Conservation (phyloP, 2,888 invertebrate species). For the Euspilapteryx auroguttella region DNA sequence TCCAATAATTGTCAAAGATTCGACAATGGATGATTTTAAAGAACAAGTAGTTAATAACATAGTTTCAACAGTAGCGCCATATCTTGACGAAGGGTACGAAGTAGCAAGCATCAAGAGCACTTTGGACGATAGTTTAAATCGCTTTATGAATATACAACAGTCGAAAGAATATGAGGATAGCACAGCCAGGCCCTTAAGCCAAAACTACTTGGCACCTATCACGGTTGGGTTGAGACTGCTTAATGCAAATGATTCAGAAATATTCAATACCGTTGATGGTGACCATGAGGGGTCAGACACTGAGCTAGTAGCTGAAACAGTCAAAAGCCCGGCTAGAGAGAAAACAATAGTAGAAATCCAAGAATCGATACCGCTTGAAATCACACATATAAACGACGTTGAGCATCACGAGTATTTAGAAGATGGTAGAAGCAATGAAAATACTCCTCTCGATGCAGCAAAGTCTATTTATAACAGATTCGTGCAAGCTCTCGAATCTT, state of each 20-base stretch:
- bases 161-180: slow-evolving; percentile 32
- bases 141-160: neutral
- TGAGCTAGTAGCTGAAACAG: slow-evolving; percentile 32
- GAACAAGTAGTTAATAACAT: slow-evolving; percentile 36
- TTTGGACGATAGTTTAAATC: slow-evolving; percentile 12
- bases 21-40: slow-evolving; percentile 20
- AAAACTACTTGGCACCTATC: slow-evolving; percentile 61
- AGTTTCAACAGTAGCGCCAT: slow-evolving; percentile 46
- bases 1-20: slow-evolving; percentile 52
- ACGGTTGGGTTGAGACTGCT: slow-evolving; percentile 61
- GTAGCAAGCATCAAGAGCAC: slow-evolving; percentile 34
- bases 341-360: slow-evolving; percentile 67
- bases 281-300: slow-evolving; percentile 40
- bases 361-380: slow-evolving; percentile 62
- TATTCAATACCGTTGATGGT: slow-evolving; percentile 33
- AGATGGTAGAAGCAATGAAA: slow-evolving; percentile 31
- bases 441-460: slow-evolving; percentile 20
- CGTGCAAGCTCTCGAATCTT: slow-evolving; percentile 30
- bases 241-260: slow-evolving; percentile 37
- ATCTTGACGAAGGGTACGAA: slow-evolving; percentile 41
- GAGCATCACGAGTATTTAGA: slow-evolving; percentile 46
- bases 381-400: slow-evolving; percentile 46
- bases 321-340: slow-evolving; percentile 32
- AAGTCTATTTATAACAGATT: slow-evolving; percentile 34
- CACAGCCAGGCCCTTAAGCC: slow-evolving; percentile 57